phyloP scores from a whole-genome alignment of 2,888 invertebrate genomes.

The Eristalis arbustorum region DNA sequence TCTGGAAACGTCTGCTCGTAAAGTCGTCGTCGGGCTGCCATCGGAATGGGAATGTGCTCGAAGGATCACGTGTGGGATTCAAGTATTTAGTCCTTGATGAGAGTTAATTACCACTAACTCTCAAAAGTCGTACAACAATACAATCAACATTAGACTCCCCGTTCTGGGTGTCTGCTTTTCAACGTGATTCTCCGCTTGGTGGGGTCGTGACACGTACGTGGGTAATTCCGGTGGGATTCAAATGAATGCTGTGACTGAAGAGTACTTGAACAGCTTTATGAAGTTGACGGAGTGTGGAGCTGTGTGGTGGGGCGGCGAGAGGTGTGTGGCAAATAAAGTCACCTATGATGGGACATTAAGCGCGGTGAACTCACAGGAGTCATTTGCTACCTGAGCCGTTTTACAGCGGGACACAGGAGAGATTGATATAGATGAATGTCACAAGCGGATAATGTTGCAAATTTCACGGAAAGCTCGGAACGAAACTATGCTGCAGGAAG shows the following conservation, averaged over 20 bases:
- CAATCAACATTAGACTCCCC: slow-evolving; percentile 9
- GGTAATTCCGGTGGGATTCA: not conserved
- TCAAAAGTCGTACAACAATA: slow-evolving; percentile 21
- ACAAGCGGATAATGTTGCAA: too few species aligned
- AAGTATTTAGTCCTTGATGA: not conserved
- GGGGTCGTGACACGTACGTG: not conserved
- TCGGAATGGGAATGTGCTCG: not conserved
- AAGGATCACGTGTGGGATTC: not conserved
- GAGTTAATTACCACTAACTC: slow-evolving; percentile 14
- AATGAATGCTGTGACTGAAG: not conserved
- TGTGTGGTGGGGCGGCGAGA: not conserved
- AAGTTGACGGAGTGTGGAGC: not conserved
- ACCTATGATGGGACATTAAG: not conserved
- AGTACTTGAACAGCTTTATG: not conserved
- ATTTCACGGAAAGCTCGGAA: too few species aligned
- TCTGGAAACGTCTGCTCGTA: not conserved
- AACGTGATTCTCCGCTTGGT: not conserved
- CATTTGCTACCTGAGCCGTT: too few species aligned
- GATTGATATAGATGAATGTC: too few species aligned
- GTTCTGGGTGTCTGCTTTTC: not conserved
- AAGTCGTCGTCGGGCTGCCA: not conserved
- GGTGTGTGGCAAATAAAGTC: not conserved
- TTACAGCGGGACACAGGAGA: too few species aligned
- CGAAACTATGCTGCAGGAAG: too few species aligned
- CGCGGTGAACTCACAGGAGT: not conserved